phyloP scores from a whole-genome alignment of 2,888 invertebrate species.

The Xestia xanthographa region DNA sequence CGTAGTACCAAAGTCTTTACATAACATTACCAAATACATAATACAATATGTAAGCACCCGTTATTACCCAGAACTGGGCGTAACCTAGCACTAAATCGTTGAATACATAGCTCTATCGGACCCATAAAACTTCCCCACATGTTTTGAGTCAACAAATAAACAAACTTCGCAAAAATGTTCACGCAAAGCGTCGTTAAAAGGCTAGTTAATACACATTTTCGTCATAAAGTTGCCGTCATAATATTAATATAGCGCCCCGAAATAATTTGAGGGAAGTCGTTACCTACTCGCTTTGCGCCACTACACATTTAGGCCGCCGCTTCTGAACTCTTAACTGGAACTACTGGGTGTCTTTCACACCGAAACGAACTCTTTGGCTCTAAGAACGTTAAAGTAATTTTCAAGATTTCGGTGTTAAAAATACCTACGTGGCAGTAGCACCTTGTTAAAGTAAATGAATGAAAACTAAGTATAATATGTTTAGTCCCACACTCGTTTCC shows the following conservation, averaged over 20 bases:
- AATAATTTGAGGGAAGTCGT: conserved; percentile 78
- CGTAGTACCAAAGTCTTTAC: neutral
- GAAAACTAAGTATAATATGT: too few species aligned
- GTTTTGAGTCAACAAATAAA: conserved; percentile 34
- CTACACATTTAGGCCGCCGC: conserved; percentile 80
- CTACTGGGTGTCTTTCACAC: conserved; percentile 63
- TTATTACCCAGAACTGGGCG: conserved; percentile 17
- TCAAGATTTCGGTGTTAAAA: neutral
- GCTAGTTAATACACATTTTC: conserved; percentile 64
- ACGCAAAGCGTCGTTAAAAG: conserved; percentile 57
- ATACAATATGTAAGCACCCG: neutral
- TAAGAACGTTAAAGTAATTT: neutral
- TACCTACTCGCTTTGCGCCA: conserved; percentile 74
- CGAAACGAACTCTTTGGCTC: conserved; percentile 32
- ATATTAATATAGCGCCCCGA: conserved; percentile 69
- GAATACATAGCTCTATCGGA: conserved; percentile 29
- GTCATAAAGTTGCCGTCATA: conserved; percentile 64
- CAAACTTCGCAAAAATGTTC: conserved; percentile 46
- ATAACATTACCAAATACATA: neutral
- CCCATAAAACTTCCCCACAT: conserved; percentile 34
- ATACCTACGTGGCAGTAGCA: neutral
- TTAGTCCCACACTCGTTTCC: too few species aligned
- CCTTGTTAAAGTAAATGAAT: neutral
- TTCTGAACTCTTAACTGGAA: conserved; percentile 69
- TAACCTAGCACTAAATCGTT: conserved; percentile 33